A percentile compares a stretch with the other conserved stretches of the same genome.
These are phyloP conservation scores for Macrosoma leucophasiata DNA, from an alignment of 2,888 invertebrate genomes.

Conservation along the genomic window DNA sequence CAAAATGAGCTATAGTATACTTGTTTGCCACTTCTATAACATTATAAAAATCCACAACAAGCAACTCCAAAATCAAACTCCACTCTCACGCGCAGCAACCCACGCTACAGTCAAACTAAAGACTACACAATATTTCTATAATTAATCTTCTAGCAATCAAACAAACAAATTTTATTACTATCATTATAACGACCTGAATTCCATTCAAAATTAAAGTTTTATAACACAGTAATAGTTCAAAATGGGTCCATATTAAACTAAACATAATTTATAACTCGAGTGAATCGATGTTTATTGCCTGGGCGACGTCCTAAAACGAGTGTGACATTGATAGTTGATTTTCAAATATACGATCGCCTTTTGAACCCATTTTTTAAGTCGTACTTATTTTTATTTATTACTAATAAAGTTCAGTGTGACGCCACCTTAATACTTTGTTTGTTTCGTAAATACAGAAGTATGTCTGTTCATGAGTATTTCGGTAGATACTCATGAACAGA, in stretches of 20 bases:
- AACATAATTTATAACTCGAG: not conserved
- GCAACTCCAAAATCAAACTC: too few relatives aligned
- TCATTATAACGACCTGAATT: conserved; percentile 43
- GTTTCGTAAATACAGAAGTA: too few relatives aligned
- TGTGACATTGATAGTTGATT: conserved; percentile 49
- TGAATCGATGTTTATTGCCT: conserved; percentile 20
- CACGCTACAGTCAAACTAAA: too few relatives aligned
- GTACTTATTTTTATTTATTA: conserved; percentile 38
- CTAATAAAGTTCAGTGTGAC: conserved; percentile 36
- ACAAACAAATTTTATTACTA: too few relatives aligned
- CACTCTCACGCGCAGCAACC: too few relatives aligned
- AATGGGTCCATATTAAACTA: conserved; percentile 57
- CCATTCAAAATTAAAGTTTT: conserved; percentile 38
- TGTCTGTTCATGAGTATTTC: too few relatives aligned
- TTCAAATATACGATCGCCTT: conserved; percentile 51
- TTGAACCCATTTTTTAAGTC: conserved; percentile 60
- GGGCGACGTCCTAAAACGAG: conserved; percentile 44
- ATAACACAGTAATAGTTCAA: conserved; percentile 64
- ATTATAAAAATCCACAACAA: too few relatives aligned
- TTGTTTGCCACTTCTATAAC: too few relatives aligned
- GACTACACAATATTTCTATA: too few relatives aligned
- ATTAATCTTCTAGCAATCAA: too few relatives aligned
- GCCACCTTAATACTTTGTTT: conserved; percentile 36
- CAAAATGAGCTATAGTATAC: too few relatives aligned
- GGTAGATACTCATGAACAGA: too few relatives aligned